Percentiles rank a stretch among this genome's conserved stretches.
These are phyloP conservation scores for Suricata suricatta DNA, from an alignment of 2,113 vertebrate species.

Conservation along the genomic window DNA sequence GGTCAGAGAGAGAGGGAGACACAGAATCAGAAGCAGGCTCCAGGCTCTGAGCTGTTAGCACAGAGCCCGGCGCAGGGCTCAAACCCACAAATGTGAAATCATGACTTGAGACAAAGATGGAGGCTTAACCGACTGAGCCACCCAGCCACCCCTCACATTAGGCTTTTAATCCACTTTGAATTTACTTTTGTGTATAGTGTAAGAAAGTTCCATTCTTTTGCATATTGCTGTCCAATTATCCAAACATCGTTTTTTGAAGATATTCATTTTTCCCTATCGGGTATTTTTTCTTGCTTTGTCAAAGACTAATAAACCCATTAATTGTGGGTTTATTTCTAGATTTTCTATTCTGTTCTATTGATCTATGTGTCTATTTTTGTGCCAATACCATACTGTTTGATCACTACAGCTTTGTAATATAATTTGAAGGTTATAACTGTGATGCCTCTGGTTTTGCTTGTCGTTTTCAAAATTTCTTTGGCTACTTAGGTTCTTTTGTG, in stretches of 20 bases:
- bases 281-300: too few relatives aligned
- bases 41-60: too few relatives aligned
- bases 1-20: too few relatives aligned
- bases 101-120: too few relatives aligned
- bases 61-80: too few relatives aligned
- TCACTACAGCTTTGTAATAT: neutral
- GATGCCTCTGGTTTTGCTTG: neutral
- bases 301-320: too few relatives aligned
- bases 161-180: neutral
- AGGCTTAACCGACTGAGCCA: too few relatives aligned
- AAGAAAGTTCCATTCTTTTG: neutral
- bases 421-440: neutral
- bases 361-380: neutral
- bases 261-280: too few relatives aligned
- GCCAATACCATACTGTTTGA: neutral
- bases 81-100: too few relatives aligned
- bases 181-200: neutral
- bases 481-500: neutral
- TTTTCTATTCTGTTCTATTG: neutral
- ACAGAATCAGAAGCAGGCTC: too few relatives aligned
- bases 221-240: neutral
- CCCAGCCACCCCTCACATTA: neutral
- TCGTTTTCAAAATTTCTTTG: neutral
- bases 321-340: neutral
- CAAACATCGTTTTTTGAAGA: too few relatives aligned